A percentile compares a stretch with the other conserved stretches of the same genome.
Conservation (phyloP, 2,888 invertebrate genomes). For the Chloroclysta siterata region DNA sequence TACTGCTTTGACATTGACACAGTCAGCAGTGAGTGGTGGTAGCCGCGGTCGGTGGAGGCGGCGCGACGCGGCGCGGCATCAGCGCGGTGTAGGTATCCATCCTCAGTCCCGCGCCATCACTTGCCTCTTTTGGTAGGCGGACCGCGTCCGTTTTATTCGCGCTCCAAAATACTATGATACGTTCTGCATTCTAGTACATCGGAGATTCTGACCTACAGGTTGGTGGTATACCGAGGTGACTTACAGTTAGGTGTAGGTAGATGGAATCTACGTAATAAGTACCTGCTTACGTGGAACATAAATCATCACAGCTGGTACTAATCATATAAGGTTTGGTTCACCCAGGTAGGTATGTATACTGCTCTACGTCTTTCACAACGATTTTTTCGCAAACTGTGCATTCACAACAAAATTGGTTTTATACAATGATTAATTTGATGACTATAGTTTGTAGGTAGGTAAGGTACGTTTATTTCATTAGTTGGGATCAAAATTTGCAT, state of each 20-base stretch:
- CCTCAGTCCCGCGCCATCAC: constrained; percentile 19
- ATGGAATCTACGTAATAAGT: not conserved
- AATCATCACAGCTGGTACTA: not conserved
- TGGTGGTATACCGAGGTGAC: not conserved
- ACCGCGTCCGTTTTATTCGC: constrained; percentile 4
- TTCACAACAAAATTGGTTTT: too few species aligned
- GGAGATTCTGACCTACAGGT: not conserved
- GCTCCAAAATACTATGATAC: not conserved
- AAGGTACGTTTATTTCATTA: too few species aligned
- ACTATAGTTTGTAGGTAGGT: too few species aligned
- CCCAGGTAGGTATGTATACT: not conserved
- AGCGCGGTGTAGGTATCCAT: not conserved
- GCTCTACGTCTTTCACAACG: too few species aligned
- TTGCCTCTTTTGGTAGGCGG: constrained; percentile 8
- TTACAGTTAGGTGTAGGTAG: not conserved
- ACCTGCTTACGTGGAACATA: not conserved
- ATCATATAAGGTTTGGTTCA: not conserved
- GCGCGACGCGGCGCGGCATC: not conserved
- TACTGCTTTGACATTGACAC: not conserved
- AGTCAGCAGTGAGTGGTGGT: constrained; percentile 17
- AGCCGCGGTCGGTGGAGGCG: not conserved
- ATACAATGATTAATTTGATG: too few species aligned
- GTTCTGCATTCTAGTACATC: not conserved
- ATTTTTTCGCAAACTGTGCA: too few species aligned
- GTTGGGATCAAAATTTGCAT: too few species aligned